Percentiles rank a stretch among this genome's conserved stretches.
These are phyloP conservation scores for Pasiphila rectangulata DNA, from an alignment of 2,888 invertebrate species.

Conservation along the genomic window DNA sequence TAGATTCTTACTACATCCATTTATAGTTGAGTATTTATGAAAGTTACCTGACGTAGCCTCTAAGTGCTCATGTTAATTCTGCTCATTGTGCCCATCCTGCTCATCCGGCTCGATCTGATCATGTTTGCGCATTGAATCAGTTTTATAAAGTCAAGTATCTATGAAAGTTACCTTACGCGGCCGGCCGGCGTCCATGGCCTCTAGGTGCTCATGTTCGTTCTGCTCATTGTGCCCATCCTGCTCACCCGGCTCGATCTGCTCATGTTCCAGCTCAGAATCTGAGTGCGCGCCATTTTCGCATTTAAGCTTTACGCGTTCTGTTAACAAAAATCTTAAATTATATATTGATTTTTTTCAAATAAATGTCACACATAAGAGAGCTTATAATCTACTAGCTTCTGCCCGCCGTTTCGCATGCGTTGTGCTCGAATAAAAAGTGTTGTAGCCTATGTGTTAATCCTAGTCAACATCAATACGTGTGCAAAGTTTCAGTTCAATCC, in stretches of 20 bases:
- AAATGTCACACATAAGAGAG: too few relatives aligned
- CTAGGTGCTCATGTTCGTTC: constrained; percentile 55
- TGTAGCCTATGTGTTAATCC: too few relatives aligned
- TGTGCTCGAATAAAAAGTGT: too few relatives aligned
- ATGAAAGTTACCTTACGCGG: constrained; percentile 67
- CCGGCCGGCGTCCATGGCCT: constrained; percentile 57
- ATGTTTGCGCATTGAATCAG: constrained; percentile 60
- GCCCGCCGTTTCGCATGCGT: too few relatives aligned
- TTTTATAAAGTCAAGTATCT: too few relatives aligned
- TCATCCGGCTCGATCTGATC: constrained; percentile 56
- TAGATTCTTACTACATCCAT: too few relatives aligned
- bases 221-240: constrained; percentile 46
- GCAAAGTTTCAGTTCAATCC: too few relatives aligned
- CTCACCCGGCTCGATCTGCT: constrained; percentile 53
- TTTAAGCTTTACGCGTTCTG: constrained; percentile 65
- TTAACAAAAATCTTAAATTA: background rate
- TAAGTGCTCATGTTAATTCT: constrained; percentile 54
- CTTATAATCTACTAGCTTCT: too few relatives aligned
- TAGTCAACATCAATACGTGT: too few relatives aligned
- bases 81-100: constrained; percentile 45
- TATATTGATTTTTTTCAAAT: background rate
- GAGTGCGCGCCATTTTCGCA: constrained; percentile 62
- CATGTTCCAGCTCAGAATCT: constrained; percentile 59
- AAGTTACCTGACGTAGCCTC: constrained; percentile 67
- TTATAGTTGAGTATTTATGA: too few relatives aligned